Evolutionary conservation across 2,888 invertebrate genomes (phyloP), one percentile per base, ranked within the genome.

Genomic region (Lysandra coridon): DNA sequence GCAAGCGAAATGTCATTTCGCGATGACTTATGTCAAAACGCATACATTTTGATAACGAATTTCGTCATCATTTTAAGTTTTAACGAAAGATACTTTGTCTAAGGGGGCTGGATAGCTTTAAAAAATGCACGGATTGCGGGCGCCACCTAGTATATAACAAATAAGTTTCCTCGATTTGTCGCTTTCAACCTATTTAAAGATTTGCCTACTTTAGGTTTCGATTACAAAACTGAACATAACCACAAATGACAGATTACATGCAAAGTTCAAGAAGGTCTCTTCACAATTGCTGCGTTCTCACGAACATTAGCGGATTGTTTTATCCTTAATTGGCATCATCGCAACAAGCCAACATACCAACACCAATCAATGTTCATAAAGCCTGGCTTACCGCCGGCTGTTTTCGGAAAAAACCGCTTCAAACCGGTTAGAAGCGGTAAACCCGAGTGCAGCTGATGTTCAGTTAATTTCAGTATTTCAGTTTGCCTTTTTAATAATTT

Each of bases 311-410:
- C 80, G 81, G 81, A 73, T 82, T 84, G 80, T 82, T 85, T 84
- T 83, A 82, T 82, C 81, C 85, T 83, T 81, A 83, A 84, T 85
- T 84, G 62, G 53, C 62, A 75, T 79, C 44, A 79, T 14, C 82
- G 49, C 79, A 76, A 80, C 80, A 69, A 17, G 83, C 85, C 84
- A 86, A 85, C 80, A 69, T 69, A 84, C 85, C 84, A 86, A 85
- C 88, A 86, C 86, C 86, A 88, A 89, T 89, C 85, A 87, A 85
- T 81, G 64, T 82, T 87, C 85, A 88, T 89, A 87, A 85, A 83
- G 79, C 80, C 80, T 78, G 64, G 82, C 83, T 81, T 82, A 84
- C 80, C 80, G 80, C 23, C 6, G 64, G 79, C 33, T 75, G 44
- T 64, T 76, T 79, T 62, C 60, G 49, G 62, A 75, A 62, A 62